Base-by-base conservation (phyloP, 2,888 invertebrate species). In the Antheraea yamamai region DNA sequence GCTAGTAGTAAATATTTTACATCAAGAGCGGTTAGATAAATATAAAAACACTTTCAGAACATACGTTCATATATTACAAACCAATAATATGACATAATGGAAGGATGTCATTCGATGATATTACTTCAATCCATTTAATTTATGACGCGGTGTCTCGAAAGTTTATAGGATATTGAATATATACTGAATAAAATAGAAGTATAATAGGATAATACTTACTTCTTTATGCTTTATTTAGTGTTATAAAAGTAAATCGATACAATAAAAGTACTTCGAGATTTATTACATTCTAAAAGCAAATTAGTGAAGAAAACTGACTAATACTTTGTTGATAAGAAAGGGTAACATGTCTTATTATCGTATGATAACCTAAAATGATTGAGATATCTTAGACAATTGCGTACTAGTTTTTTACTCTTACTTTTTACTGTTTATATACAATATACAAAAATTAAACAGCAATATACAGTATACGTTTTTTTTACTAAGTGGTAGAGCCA, bases 111-210 rank as follows among this genome's bases (percentile, higher is more conserved):
- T 18, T 68, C 68, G 16, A 30, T 35, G 26, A 68, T 30, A 68
- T 68, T 68, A 68, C 68, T 68, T 68, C 30, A 35, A 35, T 30
- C 68, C 68, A 68, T 68, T 68, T 35, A 30, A 68, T 68, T 68
- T 64, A 64, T 35, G n/a, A 61, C 12, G 61, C 12, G 58, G 8
- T 61, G 23, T 61, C 23, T 61, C 23, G 23, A 23, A 61, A 61
- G 61, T 61, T 23, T 10, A 61, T 61, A 61, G 23, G 23, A 61
- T 23, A 61, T 61, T 61, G 23, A 61, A 20, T 23, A 23, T 23
- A 12, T 61, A 23, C 23, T 23, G n/a, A 23, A 61, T 12, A 23
- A 23, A 61, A n/a, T 61, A 7, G 12, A 47, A 47, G 12, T 12
- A 12, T 61, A 61, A 61, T 12, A 12, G 10, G 12, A 61, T 61